phyloP scores from a whole-genome alignment of 1,140 invertebrate genomes.

The Aphidius ervi region DNA sequence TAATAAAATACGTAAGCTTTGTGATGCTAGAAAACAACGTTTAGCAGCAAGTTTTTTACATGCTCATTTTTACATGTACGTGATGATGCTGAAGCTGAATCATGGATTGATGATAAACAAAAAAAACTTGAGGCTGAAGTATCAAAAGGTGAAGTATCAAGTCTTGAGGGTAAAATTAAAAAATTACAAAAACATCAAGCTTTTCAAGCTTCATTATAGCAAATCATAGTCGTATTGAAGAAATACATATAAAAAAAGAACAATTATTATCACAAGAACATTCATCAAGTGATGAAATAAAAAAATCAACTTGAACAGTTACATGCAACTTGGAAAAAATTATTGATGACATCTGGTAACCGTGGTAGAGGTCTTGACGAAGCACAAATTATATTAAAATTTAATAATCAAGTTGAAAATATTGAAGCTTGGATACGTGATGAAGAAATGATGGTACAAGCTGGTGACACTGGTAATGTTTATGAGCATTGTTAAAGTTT shows the following conservation, averaged over 20 bases:
- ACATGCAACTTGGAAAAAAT: conserved; percentile 69
- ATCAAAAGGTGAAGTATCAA: conserved; percentile 66
- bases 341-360: conserved; percentile 69
- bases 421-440: conserved; percentile 96
- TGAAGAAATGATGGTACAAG: conserved; percentile 94
- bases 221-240: conserved; percentile 80
- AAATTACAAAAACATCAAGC: conserved; percentile 97
- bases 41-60: conserved; percentile 80
- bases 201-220: conserved; percentile 92
- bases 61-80: conserved; percentile 86
- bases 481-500: conserved; percentile 92
- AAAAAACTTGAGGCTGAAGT: conserved; percentile 79
- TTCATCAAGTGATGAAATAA: conserved; percentile 71
- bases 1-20: conserved; percentile 65
- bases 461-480: conserved; percentile 87
- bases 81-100: conserved; percentile 82
- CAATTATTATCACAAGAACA: conserved; percentile 64
- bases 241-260: conserved; percentile 71
- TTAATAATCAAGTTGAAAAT: conserved; percentile 93
- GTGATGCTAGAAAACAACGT: conserved; percentile 59
- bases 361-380: conserved; percentile 88
- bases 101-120: conserved; percentile 92
- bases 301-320: conserved; percentile 68
- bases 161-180: conserved; percentile 85
- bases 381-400: conserved; percentile 94